Evolutionary conservation across 2,113 vertebrate genomes (phyloP), one percentile per base, ranked within the genome.

Genomic region (Muntiacus reevesi): DNA sequence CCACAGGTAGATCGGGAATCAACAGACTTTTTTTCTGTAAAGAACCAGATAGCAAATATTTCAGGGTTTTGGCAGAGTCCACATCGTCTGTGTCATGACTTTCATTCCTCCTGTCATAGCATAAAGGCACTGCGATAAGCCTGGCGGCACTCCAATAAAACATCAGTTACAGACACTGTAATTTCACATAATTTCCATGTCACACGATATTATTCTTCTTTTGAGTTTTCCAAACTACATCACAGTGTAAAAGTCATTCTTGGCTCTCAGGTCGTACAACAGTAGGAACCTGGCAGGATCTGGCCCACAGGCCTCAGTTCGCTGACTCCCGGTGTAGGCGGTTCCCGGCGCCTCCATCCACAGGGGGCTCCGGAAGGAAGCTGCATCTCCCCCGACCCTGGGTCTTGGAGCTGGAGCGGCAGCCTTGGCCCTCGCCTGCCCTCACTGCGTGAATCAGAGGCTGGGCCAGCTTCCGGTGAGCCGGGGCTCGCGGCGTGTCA

Each of bases 161-260:
- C 40, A 54, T 16, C 64, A 30, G 47, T 79, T 54, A 64, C 15
- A 81, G 40, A 67, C 14, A 71, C 40, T 85, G 47, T 62, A n/a
- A 28, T 45, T 76, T 93, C 54, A 83, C 83, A 55, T 21, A 55
- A 52, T 83, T 57, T 76, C 57, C 45, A 27, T 6, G 54, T 71
- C 47, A 92, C 17, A 87, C 52, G 92, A 59, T 60, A 47, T 14
- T 47, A 28, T 54, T 71, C 5, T 52, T 43, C 28, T 89, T 97
- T 89, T 57, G 57, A 62, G 50, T 81, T 79, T 87, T 95, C 84
- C 27, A 40, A 93, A 40, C 43, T 17, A 27, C 55, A 87, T 91
- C 59, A 79, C 92, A 84, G 43, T 43, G 27, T 67, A 81, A 64
- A 93, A 93, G 33, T 81, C 40, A 88, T 85, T 95, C 40, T 88